These are phyloP conservation scores for Zygaena filipendulae DNA, from an alignment of 2,888 invertebrate species.

Conservation along the genomic window DNA sequence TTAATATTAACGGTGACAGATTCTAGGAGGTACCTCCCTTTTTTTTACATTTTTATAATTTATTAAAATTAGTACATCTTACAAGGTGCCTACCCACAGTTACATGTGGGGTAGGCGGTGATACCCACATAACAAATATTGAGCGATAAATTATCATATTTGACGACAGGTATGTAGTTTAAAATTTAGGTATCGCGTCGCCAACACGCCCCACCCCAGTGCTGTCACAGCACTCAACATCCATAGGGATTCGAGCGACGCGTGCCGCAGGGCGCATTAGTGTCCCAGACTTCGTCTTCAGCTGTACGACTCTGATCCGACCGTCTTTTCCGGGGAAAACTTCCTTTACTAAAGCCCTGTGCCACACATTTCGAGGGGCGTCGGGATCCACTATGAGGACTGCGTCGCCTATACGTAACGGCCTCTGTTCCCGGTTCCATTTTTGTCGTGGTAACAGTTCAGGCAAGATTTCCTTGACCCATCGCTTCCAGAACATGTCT, in stretches of 20 bases:
- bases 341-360: slow-evolving; percentile 3
- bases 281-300: slow-evolving; percentile 5
- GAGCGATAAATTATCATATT: too few relatives aligned
- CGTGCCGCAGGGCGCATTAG: slow-evolving; percentile 8
- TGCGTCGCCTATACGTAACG: slow-evolving; percentile 5
- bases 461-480: slow-evolving; percentile 7
- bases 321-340: slow-evolving; percentile 10
- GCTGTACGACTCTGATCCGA: slow-evolving; percentile 8
- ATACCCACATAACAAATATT: too few relatives aligned
- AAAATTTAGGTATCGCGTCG: too few relatives aligned
- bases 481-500: slow-evolving; percentile 11
- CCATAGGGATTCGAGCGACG: too few relatives aligned
- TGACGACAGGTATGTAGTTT: too few relatives aligned
- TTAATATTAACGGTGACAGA: slow-evolving; percentile 11
- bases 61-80: too few relatives aligned
- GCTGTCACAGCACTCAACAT: too few relatives aligned
- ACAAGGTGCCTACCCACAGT: too few relatives aligned
- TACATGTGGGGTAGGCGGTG: too few relatives aligned
- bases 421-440: slow-evolving; percentile 2
- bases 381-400: slow-evolving; percentile 8
- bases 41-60: too few relatives aligned
- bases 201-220: too few relatives aligned
- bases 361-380: slow-evolving; percentile 12
- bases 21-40: too few relatives aligned
- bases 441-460: slow-evolving; percentile 7